Evolutionary conservation across 2,113 vertebrate species (phyloP).

Genomic region (Tretioscincus oriximinensis): DNA sequence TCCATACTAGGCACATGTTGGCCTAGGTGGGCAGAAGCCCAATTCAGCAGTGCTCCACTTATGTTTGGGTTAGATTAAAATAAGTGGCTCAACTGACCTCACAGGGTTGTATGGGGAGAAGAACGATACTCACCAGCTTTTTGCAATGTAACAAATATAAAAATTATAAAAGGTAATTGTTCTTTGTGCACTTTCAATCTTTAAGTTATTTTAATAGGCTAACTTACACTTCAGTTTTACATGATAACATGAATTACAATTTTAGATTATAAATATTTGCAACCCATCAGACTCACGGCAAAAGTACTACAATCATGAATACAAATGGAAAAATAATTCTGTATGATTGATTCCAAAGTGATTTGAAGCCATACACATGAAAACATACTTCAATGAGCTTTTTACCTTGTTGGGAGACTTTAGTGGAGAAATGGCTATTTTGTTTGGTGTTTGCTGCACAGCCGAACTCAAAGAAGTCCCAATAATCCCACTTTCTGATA

Average conservation of each 20-base stretch:
- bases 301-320: neutral
- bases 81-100: too few species aligned
- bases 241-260: neutral
- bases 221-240: neutral
- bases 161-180: too few species aligned
- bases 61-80: too few species aligned
- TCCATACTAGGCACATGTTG: too few species aligned
- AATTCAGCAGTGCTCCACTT: too few species aligned
- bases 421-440: constrained; percentile 96
- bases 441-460: constrained; percentile 84
- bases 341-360: neutral
- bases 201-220: neutral
- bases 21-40: too few species aligned
- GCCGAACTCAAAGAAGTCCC: constrained; percentile 80
- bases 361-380: constrained; percentile 7
- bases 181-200: too few species aligned
- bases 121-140: too few species aligned
- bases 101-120: too few species aligned
- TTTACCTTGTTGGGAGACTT: constrained; percentile 97
- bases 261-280: neutral
- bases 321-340: too few species aligned
- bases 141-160: too few species aligned
- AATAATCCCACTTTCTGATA: constrained; percentile 82
- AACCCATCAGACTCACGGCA: too few species aligned
- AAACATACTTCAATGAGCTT: constrained; percentile 4